Evolutionary conservation across 2,888 invertebrate species (phyloP).

Genomic region (Caenorhabditis sp.): DNA sequence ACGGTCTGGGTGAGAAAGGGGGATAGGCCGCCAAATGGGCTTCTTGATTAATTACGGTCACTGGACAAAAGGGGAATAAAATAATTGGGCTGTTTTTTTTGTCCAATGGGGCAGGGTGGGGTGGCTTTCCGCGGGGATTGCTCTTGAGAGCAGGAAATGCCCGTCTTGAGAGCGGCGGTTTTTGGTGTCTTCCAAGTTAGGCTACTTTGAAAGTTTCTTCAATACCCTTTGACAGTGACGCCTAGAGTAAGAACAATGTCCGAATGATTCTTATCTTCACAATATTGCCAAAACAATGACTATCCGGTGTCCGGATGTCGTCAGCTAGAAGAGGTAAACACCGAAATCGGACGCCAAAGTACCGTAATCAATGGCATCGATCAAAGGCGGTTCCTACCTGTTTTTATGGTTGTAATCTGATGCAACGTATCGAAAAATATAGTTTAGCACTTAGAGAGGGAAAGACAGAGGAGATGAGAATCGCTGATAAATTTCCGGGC

Average conservation of each 20-base stretch:
- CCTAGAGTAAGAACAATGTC: too few species aligned
- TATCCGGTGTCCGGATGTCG: constrained; percentile 6
- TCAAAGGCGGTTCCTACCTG: constrained; percentile 13
- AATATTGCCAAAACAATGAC: background rate
- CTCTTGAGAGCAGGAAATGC: constrained; percentile 54
- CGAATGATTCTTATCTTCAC: too few species aligned
- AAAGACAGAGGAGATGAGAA: constrained; percentile 41
- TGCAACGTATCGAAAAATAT: constrained; percentile 35
- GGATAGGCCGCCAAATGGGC: too few species aligned
- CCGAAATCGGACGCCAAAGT: background rate
- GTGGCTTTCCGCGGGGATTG: too few species aligned
- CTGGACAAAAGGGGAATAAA: too few species aligned
- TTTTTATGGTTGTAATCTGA: constrained; percentile 40
- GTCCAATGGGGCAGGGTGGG: too few species aligned
- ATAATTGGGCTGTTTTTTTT: too few species aligned
- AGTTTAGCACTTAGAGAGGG: constrained; percentile 19
- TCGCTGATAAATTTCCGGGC: constrained; percentile 27
- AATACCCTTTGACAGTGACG: too few species aligned
- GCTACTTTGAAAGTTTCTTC: too few species aligned
- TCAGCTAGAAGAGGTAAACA: background rate
- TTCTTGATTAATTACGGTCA: too few species aligned
- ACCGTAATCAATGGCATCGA: background rate
- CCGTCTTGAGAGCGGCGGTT: constrained; percentile 40
- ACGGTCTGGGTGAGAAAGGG: constrained; percentile 10
- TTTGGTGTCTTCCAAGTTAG: constrained; percentile 58